Evolutionary conservation across 1,140 invertebrate species (phyloP).

Genomic region (Nixonia krombeini): DNA sequence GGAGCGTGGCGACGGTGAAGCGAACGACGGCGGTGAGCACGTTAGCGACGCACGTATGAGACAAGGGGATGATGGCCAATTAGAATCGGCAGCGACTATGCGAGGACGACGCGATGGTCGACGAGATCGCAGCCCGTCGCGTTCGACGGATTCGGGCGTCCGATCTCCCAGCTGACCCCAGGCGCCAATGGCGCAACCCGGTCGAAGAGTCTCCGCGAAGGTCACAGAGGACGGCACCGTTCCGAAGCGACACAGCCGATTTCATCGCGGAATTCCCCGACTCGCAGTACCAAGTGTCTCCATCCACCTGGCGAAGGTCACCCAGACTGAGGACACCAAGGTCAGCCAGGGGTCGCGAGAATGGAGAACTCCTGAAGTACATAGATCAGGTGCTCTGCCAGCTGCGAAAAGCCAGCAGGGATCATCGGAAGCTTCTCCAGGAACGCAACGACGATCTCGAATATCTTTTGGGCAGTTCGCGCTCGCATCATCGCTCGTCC

Average conservation of each 20-base stretch:
- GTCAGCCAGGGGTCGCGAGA: slow-evolving; percentile 11
- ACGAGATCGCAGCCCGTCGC: not conserved
- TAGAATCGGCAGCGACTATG: slow-evolving; percentile 57
- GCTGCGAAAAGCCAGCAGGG: slow-evolving; percentile 54
- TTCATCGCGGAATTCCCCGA: not conserved
- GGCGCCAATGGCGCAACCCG: not conserved
- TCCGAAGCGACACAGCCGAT: not conserved
- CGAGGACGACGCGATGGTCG: not conserved
- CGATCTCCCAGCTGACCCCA: not conserved
- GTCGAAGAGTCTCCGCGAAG: not conserved
- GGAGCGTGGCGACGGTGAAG: slow-evolving; percentile 71
- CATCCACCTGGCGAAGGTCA: not conserved
- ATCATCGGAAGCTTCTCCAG: slow-evolving; percentile 58
- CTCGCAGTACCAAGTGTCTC: too few relatives aligned
- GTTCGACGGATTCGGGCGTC: not conserved
- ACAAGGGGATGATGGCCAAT: slow-evolving; percentile 63
- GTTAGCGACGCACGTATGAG: slow-evolving; percentile 76
- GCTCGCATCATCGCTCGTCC: too few relatives aligned
- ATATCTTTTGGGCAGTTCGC: too few relatives aligned
- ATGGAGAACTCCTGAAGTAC: slow-evolving; percentile 52
- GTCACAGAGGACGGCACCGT: not conserved
- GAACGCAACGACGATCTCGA: slow-evolving; percentile 44
- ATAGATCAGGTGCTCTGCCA: slow-evolving; percentile 57
- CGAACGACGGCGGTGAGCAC: slow-evolving; percentile 71
- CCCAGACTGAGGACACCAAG: not conserved